These are phyloP conservation scores for Galaxea fascicularis DNA, from an alignment of 92 coral and sea anemone genomes.

Conservation along the genomic window DNA sequence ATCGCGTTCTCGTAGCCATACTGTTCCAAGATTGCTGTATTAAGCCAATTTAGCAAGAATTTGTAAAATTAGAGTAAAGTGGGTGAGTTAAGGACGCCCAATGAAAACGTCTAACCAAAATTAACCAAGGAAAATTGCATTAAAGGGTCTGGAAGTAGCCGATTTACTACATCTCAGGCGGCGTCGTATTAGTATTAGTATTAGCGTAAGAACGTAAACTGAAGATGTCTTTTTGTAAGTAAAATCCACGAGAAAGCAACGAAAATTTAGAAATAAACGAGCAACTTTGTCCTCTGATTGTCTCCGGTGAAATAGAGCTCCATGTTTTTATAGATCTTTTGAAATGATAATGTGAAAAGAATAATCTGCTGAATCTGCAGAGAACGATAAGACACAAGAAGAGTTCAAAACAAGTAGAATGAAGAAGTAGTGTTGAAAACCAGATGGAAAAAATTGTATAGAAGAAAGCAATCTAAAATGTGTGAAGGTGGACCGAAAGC, in stretches of 20 bases:
- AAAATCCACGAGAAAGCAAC: background rate
- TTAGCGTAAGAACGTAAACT: background rate
- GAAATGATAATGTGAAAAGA: background rate
- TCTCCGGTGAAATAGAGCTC: background rate
- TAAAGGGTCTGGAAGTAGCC: slow-evolving; percentile 4
- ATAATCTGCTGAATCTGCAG: background rate
- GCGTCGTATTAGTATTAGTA: background rate
- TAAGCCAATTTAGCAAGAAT: slow-evolving; percentile 39
- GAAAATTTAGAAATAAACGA: background rate
- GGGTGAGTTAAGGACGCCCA: slow-evolving; percentile 27
- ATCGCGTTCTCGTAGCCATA: slow-evolving; percentile 9
- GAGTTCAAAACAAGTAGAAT: slow-evolving; percentile 10
- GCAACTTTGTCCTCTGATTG: background rate
- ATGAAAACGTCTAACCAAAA: slow-evolving; percentile 15
- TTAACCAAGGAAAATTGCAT: slow-evolving; percentile 24
- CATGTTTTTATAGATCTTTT: background rate
- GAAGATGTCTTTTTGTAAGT: background rate
- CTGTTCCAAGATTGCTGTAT: slow-evolving; percentile 37
- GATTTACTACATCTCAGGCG: slow-evolving; percentile 16
- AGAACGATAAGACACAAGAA: background rate
- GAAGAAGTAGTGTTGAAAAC: slow-evolving; percentile 28
- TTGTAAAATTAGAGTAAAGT: slow-evolving; percentile 38
- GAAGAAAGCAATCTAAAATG: slow-evolving; percentile 16
- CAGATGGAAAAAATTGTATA: slow-evolving; percentile 11
- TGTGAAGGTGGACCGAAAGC: background rate